Base-by-base conservation (phyloP, 1,140 invertebrate species). In the Apolygus lucorum region DNA sequence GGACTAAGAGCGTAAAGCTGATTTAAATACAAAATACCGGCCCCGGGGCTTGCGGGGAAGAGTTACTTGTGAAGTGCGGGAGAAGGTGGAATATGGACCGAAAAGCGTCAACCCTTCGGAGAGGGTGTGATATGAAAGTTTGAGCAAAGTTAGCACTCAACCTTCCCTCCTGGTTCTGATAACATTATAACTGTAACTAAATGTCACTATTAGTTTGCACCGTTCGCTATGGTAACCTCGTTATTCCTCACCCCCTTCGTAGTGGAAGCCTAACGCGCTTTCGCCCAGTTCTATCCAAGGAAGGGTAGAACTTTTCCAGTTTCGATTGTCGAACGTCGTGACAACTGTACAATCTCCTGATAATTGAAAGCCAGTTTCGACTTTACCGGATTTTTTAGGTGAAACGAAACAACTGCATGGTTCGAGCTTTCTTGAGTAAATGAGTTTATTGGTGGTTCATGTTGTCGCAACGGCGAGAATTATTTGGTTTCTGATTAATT, bases 141-240 rank as follows among this genome's bases (percentile, higher is more conserved):
- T 26, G 64, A 11, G 22, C 1, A 66, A 66, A 66, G 64, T 66
- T 66, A 66, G 64, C 64, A 14, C 54, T 59, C 64, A 66, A 28
- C 64, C n/a, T n/a, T n/a, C n/a, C 64, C 64, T 28, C 34, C 34
- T 26, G 64, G 64, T 28, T 34, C 29, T 66, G 64, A 66, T 66
- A 66, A 66, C 64, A 66, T 66, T 66, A 66, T 66, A 66, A 66
- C 64, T 66, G 64, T 66, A 66, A 66, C 64, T 66, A 66, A 66
- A 66, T 66, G 64, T 66, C 64, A 66, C 64, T 66, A 66, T 66
- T 66, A 66, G 64, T 66, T 66, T 66, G 64, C 34, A 66, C 28
- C 64, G 13, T 26, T 21, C 54, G 11, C 54, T 28, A 66, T 34
- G 64, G n/a, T 66, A 66, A 66, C 64, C 28, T 34, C 64, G 25